Evolutionary conservation across 1,140 invertebrate species (phyloP).

Genomic region (Panagrolaimus sp.): DNA sequence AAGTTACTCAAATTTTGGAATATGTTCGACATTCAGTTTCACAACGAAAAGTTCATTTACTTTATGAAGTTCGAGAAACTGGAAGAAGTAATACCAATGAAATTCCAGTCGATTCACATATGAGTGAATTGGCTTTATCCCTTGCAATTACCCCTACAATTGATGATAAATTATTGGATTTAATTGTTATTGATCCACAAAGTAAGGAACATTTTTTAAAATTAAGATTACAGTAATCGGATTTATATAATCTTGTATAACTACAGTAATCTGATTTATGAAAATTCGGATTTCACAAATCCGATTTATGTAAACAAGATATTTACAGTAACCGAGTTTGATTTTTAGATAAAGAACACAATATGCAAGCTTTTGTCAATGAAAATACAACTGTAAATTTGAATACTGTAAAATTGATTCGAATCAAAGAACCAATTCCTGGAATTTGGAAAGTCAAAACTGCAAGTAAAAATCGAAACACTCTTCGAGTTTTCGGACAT

Average conservation of each 20-base stretch:
- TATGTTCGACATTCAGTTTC: constrained; percentile 49
- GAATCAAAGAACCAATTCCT: constrained; percentile 67
- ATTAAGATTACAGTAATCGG: neutral
- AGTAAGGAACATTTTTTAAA: constrained; percentile 24
- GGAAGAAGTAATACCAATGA: constrained; percentile 42
- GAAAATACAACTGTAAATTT: constrained; percentile 59
- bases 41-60: constrained; percentile 40
- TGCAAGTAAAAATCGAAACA: constrained; percentile 66
- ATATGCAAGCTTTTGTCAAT: neutral
- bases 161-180: constrained; percentile 55
- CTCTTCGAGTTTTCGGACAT: constrained; percentile 68
- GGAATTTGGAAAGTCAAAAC: constrained; percentile 67
- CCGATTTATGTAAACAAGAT: too few relatives aligned
- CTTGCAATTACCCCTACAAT: constrained; percentile 26
- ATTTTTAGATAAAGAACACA: constrained; percentile 9
- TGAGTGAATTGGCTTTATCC: constrained; percentile 55
- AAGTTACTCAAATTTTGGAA: constrained; percentile 67
- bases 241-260: too few relatives aligned
- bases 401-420: constrained; percentile 67
- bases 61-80: neutral
- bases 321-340: too few relatives aligned
- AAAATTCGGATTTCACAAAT: neutral
- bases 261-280: too few relatives aligned
- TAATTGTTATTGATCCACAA: constrained; percentile 50
- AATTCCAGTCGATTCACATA: constrained; percentile 48